These are phyloP conservation scores for Holotrichia oblita DNA, from an alignment of 1,140 invertebrate species.

Conservation along the genomic window DNA sequence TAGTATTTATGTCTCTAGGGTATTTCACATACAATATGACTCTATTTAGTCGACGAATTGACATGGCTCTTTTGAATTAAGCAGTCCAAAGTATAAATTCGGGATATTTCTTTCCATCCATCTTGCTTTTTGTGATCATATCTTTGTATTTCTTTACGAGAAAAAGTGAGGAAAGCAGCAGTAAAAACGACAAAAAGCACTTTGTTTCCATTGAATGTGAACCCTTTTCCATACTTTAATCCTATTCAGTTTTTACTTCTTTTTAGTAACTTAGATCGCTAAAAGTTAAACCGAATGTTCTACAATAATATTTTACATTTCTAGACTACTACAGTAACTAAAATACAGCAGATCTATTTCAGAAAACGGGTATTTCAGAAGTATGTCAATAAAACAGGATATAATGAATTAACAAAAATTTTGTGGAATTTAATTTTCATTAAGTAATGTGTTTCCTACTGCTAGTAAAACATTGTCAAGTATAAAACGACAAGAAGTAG, in stretches of 20 bases:
- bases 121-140: neutral
- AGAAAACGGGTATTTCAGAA: no score
- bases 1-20: slow-evolving; percentile 31
- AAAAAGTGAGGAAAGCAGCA: neutral
- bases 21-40: slow-evolving; percentile 27
- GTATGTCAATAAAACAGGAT: neutral
- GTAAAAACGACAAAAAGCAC: neutral
- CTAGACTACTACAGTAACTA: no score
- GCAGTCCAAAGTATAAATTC: neutral
- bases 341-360: no score
- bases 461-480: neutral
- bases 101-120: neutral
- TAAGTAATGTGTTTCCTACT: neutral
- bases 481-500: neutral
- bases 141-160: neutral
- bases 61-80: neutral
- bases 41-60: neutral
- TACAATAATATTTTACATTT: neutral
- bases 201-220: neutral
- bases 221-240: slow-evolving; percentile 3
- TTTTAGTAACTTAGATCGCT: slow-evolving; percentile 28
- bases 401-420: neutral
- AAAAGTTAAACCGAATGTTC: no score
- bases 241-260: slow-evolving; percentile 12
- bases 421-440: slow-evolving; percentile 19